Base-by-base conservation (phyloP, 2,113 vertebrate genomes). In the Rafetus swinhoei region DNA sequence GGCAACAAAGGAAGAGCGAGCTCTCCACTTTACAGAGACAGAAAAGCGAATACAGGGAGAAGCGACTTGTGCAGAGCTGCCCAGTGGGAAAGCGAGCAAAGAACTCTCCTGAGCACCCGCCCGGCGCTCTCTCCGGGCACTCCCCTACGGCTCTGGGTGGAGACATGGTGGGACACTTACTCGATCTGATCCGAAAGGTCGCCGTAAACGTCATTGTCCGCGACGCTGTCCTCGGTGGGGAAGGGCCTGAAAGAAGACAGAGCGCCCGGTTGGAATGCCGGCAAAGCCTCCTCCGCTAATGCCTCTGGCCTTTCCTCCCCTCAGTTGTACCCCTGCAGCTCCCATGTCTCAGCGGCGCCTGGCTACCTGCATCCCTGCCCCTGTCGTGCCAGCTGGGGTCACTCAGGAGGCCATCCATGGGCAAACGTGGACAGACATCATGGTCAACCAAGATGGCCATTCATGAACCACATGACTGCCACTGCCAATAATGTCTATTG, bases 171-270 rank as follows among this genome's bases (percentile, higher is more conserved):
- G 14, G 45, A 19, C 19, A 97, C 99, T 99, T 96, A 99, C 99
- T 99, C 99, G 2, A 99, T 99, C 97, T 99, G 98, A 95, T 99
- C 99, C 0, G 99, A 99, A 32, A 99, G 98, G 65, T 99, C 99
- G 1, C 97, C 99, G 97, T 99, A 99, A 95, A 99, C 97, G 62
- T 99, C 99, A 2, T 99, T 99, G 18, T 99, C 99, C 3, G 97
- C 94, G 65, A 98, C 39, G n/a, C 96, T 98, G 10, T 98, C 98
- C 45, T 98, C 98, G 0, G 98, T 97, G 55, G 99, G 99, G 96
- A 99, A 99, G 16, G 99, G 98, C 91, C 99, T 99, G 82, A 16
- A 3, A 90, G 55, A 65, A 24, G 29, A 81, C 19, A 11, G 14
- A 87, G 19, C 85, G 22, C 16, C 18, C 19, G 56, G 45, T 15